phyloP scores from a whole-genome alignment of 2,113 vertebrate species.

The Telmatochromis sp. region DNA sequence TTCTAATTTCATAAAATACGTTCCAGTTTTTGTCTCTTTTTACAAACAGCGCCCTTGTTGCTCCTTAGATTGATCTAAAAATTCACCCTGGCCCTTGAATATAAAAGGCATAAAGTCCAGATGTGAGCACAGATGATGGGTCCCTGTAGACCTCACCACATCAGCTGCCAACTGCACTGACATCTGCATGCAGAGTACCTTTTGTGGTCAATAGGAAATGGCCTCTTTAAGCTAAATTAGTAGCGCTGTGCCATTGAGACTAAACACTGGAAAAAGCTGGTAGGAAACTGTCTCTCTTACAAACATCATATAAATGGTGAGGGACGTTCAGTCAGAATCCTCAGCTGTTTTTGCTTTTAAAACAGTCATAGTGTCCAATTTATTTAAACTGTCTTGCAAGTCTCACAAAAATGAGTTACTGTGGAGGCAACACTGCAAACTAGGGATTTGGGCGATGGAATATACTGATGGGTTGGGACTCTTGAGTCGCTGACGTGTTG shows the following conservation, averaged over 20 bases:
- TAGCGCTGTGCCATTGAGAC: background rate
- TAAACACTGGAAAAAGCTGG: constrained; percentile 40
- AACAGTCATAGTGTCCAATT: background rate
- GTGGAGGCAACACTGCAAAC: background rate
- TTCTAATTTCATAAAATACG: background rate
- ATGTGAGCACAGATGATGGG: constrained; percentile 36
- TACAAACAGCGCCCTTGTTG: constrained; percentile 4
- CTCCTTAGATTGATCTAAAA: constrained; percentile 4
- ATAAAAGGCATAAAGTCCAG: constrained; percentile 14
- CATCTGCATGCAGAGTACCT: constrained; percentile 2
- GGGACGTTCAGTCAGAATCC: background rate
- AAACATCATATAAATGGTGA: background rate
- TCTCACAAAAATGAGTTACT: background rate
- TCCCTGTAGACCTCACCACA: background rate
- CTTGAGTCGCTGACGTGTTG: background rate
- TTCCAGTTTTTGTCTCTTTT: background rate
- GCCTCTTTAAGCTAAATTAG: constrained; percentile 19
- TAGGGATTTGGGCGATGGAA: background rate
- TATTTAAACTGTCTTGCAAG: background rate
- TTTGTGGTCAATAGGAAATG: constrained; percentile 2
- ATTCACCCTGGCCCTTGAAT: background rate
- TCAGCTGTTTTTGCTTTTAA: constrained; percentile 33
- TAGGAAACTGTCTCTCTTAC: background rate
- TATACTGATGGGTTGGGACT: background rate
- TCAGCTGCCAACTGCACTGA: constrained; percentile 13